Conservation (phyloP, 2,797 vertebrate genomes). For the Epinephelus awoara region DNA sequence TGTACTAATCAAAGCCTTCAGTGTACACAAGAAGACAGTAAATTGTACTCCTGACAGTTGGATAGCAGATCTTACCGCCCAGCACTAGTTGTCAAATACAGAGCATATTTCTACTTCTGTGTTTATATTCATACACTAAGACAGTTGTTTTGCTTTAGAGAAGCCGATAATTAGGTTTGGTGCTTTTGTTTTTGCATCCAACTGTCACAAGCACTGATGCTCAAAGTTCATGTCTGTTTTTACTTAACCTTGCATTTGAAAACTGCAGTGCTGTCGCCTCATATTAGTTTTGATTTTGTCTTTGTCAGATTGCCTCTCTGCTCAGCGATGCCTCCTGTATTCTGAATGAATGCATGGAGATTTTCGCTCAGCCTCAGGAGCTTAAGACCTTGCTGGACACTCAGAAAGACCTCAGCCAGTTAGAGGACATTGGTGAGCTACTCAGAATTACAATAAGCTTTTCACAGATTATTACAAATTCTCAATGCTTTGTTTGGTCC, state of each 20-base stretch:
- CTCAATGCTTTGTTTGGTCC: too few relatives aligned
- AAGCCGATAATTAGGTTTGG: not conserved
- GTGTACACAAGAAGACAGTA: too few relatives aligned
- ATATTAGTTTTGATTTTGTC: not conserved
- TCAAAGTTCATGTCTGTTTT: not conserved
- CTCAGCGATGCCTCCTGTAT: constrained; percentile 73
- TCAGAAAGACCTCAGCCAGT: constrained; percentile 75
- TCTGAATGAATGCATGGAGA: constrained; percentile 75
- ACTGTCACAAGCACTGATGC: not conserved
- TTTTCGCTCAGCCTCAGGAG: constrained; percentile 73
- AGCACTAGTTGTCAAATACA: not conserved
- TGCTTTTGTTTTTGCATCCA: not conserved
- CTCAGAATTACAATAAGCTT: not conserved
- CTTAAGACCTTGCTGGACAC: constrained; percentile 72
- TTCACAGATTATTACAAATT: not conserved
- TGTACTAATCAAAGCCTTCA: too few relatives aligned
- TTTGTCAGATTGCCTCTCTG: constrained; percentile 75
- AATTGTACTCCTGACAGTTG: too few relatives aligned
- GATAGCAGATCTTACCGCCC: too few relatives aligned
- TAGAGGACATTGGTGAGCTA: constrained; percentile 77
- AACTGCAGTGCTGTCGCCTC: not conserved
- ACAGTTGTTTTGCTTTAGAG: not conserved
- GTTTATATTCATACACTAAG: not conserved
- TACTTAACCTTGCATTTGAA: not conserved
- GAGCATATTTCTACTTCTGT: not conserved